Evolutionary conservation across 2,888 invertebrate genomes (phyloP).

Genomic region (Altica lythri): DNA sequence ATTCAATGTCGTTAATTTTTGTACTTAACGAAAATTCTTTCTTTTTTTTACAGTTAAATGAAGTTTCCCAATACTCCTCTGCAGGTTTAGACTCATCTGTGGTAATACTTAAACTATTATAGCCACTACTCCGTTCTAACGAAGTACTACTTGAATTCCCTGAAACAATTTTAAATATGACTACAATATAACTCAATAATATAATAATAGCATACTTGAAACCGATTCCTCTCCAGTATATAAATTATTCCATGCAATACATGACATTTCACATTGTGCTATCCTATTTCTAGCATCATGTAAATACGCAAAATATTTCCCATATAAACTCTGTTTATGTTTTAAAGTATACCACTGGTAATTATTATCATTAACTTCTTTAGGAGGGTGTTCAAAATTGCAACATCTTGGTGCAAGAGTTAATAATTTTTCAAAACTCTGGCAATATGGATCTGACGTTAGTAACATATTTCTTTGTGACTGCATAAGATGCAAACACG

Average conservation of each 20-base stretch:
- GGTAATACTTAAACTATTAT: constrained; percentile 71
- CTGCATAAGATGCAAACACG: constrained; percentile 78
- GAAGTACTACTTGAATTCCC: constrained; percentile 66
- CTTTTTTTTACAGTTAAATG: constrained; percentile 40
- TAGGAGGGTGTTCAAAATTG: constrained; percentile 45
- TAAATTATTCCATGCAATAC: constrained; percentile 76
- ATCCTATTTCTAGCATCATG: constrained; percentile 83
- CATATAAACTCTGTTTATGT: constrained; percentile 70
- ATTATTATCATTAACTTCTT: constrained; percentile 41
- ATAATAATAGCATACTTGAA: no score
- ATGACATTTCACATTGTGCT: constrained; percentile 73
- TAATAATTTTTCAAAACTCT: constrained; percentile 76
- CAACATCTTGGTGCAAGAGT: constrained; percentile 74
- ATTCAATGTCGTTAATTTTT: constrained; percentile 58
- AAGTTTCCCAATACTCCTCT: constrained; percentile 54
- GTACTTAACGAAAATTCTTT: constrained; percentile 30
- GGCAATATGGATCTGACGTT: constrained; percentile 74
- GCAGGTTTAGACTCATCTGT: constrained; percentile 59
- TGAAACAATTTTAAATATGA: constrained; percentile 34
- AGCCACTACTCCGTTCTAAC: constrained; percentile 77
- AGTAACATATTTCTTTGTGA: constrained; percentile 75
- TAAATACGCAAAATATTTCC: constrained; percentile 85
- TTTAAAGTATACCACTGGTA: constrained; percentile 62
- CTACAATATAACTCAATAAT: not conserved
- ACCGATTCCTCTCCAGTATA: constrained; percentile 76